Conservation (phyloP, 2,888 invertebrate species). For the Creontiades dilutus region DNA sequence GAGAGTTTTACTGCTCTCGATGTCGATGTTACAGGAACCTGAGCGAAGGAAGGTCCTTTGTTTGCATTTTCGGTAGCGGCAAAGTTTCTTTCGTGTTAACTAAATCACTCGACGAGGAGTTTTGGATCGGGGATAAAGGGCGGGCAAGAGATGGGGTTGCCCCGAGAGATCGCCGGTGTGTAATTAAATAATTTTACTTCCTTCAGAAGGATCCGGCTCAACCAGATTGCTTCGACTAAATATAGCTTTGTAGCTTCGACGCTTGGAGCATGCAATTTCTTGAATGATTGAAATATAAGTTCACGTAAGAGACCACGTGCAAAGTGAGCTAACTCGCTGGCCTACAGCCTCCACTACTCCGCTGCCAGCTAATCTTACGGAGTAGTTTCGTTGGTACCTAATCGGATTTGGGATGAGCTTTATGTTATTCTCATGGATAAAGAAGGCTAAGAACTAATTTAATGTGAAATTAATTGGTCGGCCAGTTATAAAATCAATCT, state of each 20-base stretch:
- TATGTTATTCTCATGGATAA: no score
- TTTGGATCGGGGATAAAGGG: slow-evolving; percentile 13
- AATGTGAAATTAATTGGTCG: no score
- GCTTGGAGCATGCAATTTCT: slow-evolving; percentile 34
- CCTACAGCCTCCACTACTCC: no score
- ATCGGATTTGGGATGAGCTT: no score
- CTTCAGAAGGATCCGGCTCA: slow-evolving; percentile 57
- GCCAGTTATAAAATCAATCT: no score
- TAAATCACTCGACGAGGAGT: slow-evolving; percentile 4
- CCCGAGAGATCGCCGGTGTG: slow-evolving; percentile 50
- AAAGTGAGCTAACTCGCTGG: no score
- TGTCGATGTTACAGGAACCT: slow-evolving; percentile 25
- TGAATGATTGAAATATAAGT: slow-evolving; percentile 34
- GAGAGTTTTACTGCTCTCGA: slow-evolving; percentile 49
- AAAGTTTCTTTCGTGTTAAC: slow-evolving; percentile 40
- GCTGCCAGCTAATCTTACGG: no score
- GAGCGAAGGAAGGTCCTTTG: not conserved
- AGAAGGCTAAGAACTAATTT: no score
- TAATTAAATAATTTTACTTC: slow-evolving; percentile 67
- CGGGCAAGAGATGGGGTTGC: not conserved
- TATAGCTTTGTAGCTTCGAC: slow-evolving; percentile 41
- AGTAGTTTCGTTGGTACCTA: no score
- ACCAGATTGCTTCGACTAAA: slow-evolving; percentile 50
- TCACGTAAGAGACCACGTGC: not conserved
- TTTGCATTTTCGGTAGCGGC: slow-evolving; percentile 61